phyloP scores from a whole-genome alignment of 2,888 invertebrate species.

The Amiota minor region DNA sequence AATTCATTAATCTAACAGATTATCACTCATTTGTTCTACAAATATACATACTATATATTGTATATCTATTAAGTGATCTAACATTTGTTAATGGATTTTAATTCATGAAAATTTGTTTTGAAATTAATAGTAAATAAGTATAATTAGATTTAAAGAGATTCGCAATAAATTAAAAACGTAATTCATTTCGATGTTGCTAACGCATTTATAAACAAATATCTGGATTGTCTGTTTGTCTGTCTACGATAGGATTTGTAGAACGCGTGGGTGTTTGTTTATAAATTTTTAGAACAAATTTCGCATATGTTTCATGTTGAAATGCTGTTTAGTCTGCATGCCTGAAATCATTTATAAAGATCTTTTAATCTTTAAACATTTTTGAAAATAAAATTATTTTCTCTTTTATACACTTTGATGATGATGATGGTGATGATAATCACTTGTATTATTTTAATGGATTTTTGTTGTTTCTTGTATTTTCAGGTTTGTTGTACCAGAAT shows the following conservation, averaged over 20 bases:
- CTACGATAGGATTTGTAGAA: not conserved
- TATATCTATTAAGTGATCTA: too few relatives aligned
- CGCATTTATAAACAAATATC: not conserved
- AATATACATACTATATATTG: too few relatives aligned
- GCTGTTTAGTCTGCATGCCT: too few relatives aligned
- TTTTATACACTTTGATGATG: not conserved
- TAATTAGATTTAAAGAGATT: constrained; percentile 8
- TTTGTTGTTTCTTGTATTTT: not conserved
- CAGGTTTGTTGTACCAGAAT: constrained; percentile 86
- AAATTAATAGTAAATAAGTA: not conserved
- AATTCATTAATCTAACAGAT: too few relatives aligned
- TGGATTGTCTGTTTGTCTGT: too few relatives aligned
- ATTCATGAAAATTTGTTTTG: too few relatives aligned
- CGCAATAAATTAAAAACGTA: constrained; percentile 6
- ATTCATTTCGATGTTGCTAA: not conserved
- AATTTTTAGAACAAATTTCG: not conserved
- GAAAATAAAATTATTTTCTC: not conserved
- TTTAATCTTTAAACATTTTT: not conserved
- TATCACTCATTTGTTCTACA: too few relatives aligned
- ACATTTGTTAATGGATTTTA: too few relatives aligned
- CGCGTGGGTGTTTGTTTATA: constrained; percentile 9
- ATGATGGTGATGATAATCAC: not conserved
- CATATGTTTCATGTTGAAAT: not conserved
- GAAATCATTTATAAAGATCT: too few relatives aligned
- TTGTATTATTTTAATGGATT: constrained; percentile 18